phyloP scores from a whole-genome alignment of 1,140 invertebrate species.

The Drosophila pruinosa region DNA sequence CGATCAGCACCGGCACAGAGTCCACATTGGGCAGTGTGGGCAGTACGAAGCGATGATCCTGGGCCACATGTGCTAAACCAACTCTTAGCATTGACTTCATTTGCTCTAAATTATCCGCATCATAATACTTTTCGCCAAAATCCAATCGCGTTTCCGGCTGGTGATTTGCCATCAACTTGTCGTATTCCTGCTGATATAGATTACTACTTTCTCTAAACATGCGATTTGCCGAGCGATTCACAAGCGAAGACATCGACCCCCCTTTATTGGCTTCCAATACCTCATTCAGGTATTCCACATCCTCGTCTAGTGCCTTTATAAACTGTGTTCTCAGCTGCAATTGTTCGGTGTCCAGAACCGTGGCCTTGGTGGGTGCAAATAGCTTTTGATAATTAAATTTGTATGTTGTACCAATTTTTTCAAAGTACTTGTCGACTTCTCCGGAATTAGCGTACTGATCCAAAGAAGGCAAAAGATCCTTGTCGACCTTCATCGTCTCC shows the following conservation, averaged over 20 bases:
- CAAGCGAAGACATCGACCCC: conserved; percentile 13
- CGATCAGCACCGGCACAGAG: conserved; percentile 45
- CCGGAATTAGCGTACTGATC: background rate
- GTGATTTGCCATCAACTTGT: background rate
- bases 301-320: conserved; percentile 46
- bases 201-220: conserved; percentile 22
- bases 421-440: conserved; percentile 14
- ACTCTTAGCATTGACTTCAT: conserved; percentile 49
- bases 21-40: conserved; percentile 63
- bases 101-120: conserved; percentile 32
- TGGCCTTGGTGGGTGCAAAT: conserved; percentile 9
- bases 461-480: background rate
- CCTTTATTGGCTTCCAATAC: conserved; percentile 5
- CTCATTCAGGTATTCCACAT: conserved; percentile 38
- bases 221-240: conserved; percentile 22
- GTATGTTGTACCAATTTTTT: background rate
- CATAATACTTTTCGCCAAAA: conserved; percentile 37
- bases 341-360: conserved; percentile 9
- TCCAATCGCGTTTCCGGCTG: background rate
- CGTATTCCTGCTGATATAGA: conserved; percentile 28
- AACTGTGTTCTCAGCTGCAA: conserved; percentile 39
- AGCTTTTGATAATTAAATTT: conserved; percentile 52
- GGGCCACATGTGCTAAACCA: conserved; percentile 40
- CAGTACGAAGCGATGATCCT: conserved; percentile 51
- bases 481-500: background rate